Base-by-base conservation (phyloP, 2,888 invertebrate genomes). In the Epinotia brunnichana region DNA sequence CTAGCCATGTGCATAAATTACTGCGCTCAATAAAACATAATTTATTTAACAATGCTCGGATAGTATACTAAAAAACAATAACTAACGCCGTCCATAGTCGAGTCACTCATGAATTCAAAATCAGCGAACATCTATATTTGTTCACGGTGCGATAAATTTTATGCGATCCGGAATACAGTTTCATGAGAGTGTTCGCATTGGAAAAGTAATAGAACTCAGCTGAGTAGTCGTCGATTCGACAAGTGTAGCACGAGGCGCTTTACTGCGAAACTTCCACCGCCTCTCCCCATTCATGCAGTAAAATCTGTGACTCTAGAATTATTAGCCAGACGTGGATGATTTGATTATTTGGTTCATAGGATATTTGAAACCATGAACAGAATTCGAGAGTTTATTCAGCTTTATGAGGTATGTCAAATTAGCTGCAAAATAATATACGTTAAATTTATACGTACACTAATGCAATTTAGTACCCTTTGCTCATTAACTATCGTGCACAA, bases 131-230 rank as follows among this genome's bases (percentile, higher is more conserved):
- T 80, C 80, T 79, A 79, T 81, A 80, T 81, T 82, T 82, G 80
- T 81, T 81, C 77, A 74, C 75, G 74, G 77, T 66, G 77, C 77
- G 80, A 83, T 85, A 84, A 81, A 84, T 82, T 82, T 79, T 79
- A 76, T 81, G 78, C 79, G 79, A 79, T 80, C 77, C 73, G 75
- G 75, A 80, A 81, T 81, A 80, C 78, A 81, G 79, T 81, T 82
- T 81, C 76, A 77, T 74, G 76, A 77, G 76, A 76, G 71, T 76
- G 70, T 78, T 73, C 72, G 74, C 74, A 76, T 76, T 74, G 76
- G 75, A 61, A 77, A 77, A 80, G 76, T 77, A 78, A 80, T 77
- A 78, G 77, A 79, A 78, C 71, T 76, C 73, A 68, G 63, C 66
- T 76, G 74, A 72, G 67, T 79, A 77, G 78, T 77, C 77, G 79